Evolutionary conservation across 2,113 vertebrate species (phyloP), one percentile per base, ranked within the genome.

Genomic region (Hyperoodon ampullatus): DNA sequence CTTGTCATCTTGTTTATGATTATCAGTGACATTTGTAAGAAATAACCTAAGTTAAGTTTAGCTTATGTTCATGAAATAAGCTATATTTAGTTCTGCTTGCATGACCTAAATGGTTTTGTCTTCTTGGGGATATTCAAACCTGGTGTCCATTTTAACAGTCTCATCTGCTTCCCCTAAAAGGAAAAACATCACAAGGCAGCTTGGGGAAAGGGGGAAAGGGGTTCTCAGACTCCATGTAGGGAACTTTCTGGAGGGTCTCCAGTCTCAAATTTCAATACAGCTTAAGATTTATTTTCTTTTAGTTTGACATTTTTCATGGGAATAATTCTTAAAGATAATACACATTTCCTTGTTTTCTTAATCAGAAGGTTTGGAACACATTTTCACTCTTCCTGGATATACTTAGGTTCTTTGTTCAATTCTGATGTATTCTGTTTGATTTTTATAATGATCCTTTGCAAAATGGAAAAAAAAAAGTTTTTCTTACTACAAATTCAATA

Each of bases 281-380:
- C 39, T 53, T 53, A 53, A 53, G 53, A 53, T 53, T 53, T 53
- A 53, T 53, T 53, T 81, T 72, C 85, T 94, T 89, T 82, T 42
- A 75, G 8, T 42, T 75, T 92, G 58, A 71, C 21, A 68, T 90
- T 90, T 96, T 93, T 93, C 77, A 90, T 24, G 15, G n/a, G 90
- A 96, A 30, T 89, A 70, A 89, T 65, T 95, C 58, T 86, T 93
- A 92, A 95, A 71, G 95, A 39, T 44, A 86, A 88, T n/a, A 16
- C 23, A 55, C 5, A 15, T 33, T 33, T 63, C 18, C 55, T 94
- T 35, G 7, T 42, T 78, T 66, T 84, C 70, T 63, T 72, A 61
- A 53, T 28, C 12, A 82, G 78, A 74, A 72, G 14, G 2, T 66
- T 93, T 12, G 3, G 39, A 89, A 58, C 18, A 87, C 39, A 93